Conservation (phyloP, 2,888 invertebrate species). For the Drosophila demipolita region DNA sequence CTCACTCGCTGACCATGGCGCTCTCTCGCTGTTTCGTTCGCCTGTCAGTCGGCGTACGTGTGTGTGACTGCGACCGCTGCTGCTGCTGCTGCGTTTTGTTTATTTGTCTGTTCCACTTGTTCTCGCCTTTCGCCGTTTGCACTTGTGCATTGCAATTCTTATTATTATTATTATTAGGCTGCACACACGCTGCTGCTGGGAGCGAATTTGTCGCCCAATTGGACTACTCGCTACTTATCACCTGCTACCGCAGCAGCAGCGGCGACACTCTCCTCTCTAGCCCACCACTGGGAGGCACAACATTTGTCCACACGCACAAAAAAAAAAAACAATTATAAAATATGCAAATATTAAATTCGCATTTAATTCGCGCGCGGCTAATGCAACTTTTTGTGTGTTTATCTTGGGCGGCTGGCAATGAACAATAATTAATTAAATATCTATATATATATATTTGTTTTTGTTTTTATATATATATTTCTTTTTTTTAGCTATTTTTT, state of each 20-base stretch:
- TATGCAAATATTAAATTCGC: slow-evolving; percentile 11
- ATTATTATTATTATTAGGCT: slow-evolving; percentile 41
- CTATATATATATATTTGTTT: slow-evolving; percentile 7
- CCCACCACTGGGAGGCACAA: slow-evolving; percentile 15
- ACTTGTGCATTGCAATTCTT: slow-evolving; percentile 58
- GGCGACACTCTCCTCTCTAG: slow-evolving; percentile 26
- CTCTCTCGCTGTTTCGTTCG: slow-evolving; percentile 19
- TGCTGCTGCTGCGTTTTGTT: slow-evolving; percentile 66
- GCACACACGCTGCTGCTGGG: slow-evolving; percentile 7
- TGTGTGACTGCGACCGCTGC: slow-evolving; percentile 26
- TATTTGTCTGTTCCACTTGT: slow-evolving; percentile 76
- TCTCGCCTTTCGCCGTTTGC: slow-evolving; percentile 64
- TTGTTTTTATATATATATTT: slow-evolving; percentile 22
- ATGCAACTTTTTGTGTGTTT: slow-evolving; percentile 2
- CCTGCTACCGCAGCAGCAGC: slow-evolving; percentile 30
- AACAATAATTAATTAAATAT: slow-evolving; percentile 9
- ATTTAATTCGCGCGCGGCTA: slow-evolving; percentile 31
- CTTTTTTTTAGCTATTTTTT: slow-evolving; percentile 34
- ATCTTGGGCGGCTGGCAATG: not conserved
- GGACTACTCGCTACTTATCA: slow-evolving; percentile 22
- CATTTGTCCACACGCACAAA: slow-evolving; percentile 51
- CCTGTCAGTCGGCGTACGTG: slow-evolving; percentile 3
- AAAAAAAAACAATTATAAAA: slow-evolving; percentile 37
- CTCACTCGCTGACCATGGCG: slow-evolving; percentile 1
- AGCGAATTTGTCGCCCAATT: slow-evolving; percentile 49